Base-by-base conservation (phyloP, 1,140 invertebrate genomes). In the Neodiprion fabricii region DNA sequence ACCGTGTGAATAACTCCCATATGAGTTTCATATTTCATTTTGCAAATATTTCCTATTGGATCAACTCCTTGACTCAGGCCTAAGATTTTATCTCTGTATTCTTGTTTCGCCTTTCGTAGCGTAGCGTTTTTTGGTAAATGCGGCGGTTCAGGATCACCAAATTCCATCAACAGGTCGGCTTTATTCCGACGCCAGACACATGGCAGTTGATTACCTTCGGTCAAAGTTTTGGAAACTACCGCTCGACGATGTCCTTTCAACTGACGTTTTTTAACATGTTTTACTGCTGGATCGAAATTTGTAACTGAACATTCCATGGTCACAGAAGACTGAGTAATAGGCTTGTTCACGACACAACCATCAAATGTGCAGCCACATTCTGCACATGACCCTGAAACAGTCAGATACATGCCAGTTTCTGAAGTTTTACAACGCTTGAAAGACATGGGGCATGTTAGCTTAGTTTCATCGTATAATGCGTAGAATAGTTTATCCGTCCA, bases 81-180 rank as follows among this genome's bases (percentile, higher is more conserved):
- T 17, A 66, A 12, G 7, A 47, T 14, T 53, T 53, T 53, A 67
- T 69, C 47, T 47, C 48, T 10, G 53, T 28, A 65, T 53, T 75
- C 61, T 69, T 75, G 61, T 50, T 72, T 75, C 1, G 49, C 71
- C 48, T 75, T 75, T 28, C 74, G 14, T 69, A 72, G n/a, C n/a
- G 69, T 50, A 9, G 9, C 14, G 7, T 7, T 12, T 9, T 28
- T 68, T 7, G 40, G 67, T 3, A 75, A 65, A 75, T 72, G 70
- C 11, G 74, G 23, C 10, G 74, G 74, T 48, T 75, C 74, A 1
- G 2, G 0, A 7, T 69, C 74, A 21, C 74, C 74, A 11, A 75
- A 67, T 50, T 68, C 48, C 71, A 75, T 75, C 21, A 72, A 48
- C 28, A 10, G 14, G 28, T 75, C 66, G 28, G 74, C 71, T 72